Evolutionary conservation across 23 tunicate species (phyloP).

Genomic region (Styela plicata): DNA sequence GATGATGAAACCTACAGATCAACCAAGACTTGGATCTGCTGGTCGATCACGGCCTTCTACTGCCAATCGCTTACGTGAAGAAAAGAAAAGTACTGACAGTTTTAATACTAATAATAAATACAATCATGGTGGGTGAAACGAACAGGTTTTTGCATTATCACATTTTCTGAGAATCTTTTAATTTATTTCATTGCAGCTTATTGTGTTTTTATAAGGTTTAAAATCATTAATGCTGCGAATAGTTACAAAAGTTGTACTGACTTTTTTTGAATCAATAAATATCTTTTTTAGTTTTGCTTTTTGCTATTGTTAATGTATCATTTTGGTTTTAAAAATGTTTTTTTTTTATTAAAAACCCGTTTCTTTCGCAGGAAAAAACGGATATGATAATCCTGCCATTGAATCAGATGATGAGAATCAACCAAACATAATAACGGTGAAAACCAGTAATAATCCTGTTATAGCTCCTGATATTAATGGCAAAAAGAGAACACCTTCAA

Average conservation of each 20-base stretch:
- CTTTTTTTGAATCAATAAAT: no score
- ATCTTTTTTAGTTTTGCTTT: no score
- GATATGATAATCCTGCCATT: slow-evolving; percentile 64
- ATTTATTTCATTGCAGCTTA: no score
- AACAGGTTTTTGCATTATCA: no score
- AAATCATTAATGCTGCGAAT: no score
- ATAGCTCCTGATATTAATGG: neutral
- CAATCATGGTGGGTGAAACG: slow-evolving; percentile 74
- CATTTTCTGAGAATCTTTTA: no score
- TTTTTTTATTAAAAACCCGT: no score
- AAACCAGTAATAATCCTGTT: slow-evolving; percentile 24
- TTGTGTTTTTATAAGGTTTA: no score
- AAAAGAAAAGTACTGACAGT: slow-evolving; percentile 43
- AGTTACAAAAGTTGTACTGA: no score
- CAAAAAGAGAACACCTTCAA: neutral
- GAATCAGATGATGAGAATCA: slow-evolving; percentile 65
- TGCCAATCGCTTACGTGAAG: slow-evolving; percentile 41
- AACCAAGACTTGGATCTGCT: slow-evolving; percentile 56
- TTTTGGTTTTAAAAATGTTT: no score
- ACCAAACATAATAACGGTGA: slow-evolving; percentile 42
- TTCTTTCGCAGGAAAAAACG: slow-evolving; percentile 36
- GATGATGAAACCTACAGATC: slow-evolving; percentile 64
- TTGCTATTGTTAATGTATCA: no score
- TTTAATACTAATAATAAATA: slow-evolving; percentile 73
- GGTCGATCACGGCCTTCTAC: slow-evolving; percentile 67